These are phyloP conservation scores for Excalfactoria chinensis DNA, from an alignment of 2,113 vertebrate species.

Conservation along the genomic window DNA sequence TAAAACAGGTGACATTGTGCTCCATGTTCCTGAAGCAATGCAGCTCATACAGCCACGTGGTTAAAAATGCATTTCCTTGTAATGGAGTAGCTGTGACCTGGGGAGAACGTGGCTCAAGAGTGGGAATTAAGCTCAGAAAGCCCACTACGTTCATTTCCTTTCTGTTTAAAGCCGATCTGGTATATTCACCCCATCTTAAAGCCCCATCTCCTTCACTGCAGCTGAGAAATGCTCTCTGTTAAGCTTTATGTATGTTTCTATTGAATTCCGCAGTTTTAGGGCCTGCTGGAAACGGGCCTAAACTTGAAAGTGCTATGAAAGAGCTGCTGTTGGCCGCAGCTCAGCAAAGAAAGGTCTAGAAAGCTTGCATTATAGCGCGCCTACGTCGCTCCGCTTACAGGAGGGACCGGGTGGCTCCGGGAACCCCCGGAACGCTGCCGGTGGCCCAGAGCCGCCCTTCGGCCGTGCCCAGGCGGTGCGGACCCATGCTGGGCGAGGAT, in stretches of 20 bases:
- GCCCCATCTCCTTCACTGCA: rapidly evolving
- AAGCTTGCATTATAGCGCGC: too few species aligned
- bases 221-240: rapidly evolving
- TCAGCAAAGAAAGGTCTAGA: too few species aligned
- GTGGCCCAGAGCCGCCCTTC: too few species aligned
- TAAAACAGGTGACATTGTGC: not conserved
- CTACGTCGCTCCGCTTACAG: too few species aligned
- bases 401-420: not conserved
- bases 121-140: not conserved
- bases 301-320: not conserved
- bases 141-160: not conserved
- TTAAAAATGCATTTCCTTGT: not conserved
- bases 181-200: rapidly evolving
- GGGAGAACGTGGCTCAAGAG: not conserved
- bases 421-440: not conserved
- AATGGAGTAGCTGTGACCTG: not conserved
- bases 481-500: too few species aligned
- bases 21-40: not conserved
- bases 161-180: not conserved
- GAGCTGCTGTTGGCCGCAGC: not conserved
- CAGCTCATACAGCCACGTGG: not conserved
- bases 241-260: not conserved
- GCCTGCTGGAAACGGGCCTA: not conserved
- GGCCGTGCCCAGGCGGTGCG: too few species aligned
- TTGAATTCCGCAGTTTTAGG: not conserved